Base-by-base conservation (phyloP, 1,140 invertebrate species). In the Arion vulgaris region DNA sequence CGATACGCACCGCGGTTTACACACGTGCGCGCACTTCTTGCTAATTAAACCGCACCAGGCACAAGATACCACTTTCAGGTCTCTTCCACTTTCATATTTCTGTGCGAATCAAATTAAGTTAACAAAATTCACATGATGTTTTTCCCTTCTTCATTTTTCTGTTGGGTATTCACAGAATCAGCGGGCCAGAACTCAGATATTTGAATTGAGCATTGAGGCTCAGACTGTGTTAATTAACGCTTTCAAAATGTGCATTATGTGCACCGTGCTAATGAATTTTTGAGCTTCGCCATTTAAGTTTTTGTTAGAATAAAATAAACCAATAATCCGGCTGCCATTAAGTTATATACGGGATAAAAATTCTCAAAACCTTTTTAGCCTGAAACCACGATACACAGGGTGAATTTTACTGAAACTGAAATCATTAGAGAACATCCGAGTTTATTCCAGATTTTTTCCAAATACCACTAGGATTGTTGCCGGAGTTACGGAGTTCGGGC, bases 1-100 rank as follows among this genome's bases (percentile, higher is more conserved):
- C 13, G 26, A 62, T 62, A 23, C 26, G 57, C 11, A n/a, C 13
- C 57, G 26, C 15, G 57, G 26, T n/a, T 62, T 62, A 19, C 57
- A n/a, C 15, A n/a, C 26, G 13, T n/a, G 15, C 26, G 57, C 11
- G 26, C 57, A 11, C 26, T 62, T n/a, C 26, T 62, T 9, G 11
- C 57, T 62, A 15, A 62, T 62, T 62, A 62, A 62, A 62, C 57
- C 57, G 5, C 4, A 9, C 13, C 13, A 5, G 4, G 13, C 26
- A 15, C 11, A 62, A 13, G 26, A 62, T 62, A n/a, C 26, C 26
- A 13, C 26, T 23, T n/a, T 62, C 26, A 15, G 11, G 57, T 62
- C 57, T 62, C 57, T 19, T n/a, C 26, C 26, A 62, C 57, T 62
- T 62, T 62, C 57, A 62, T 62, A 62, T 15, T 62, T 62, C 57